A percentile compares a stretch with the other conserved stretches of the same genome.
These are phyloP conservation scores for Scaptodrosophila lebanonensis DNA, from an alignment of 1,140 invertebrate species.

Conservation along the genomic window DNA sequence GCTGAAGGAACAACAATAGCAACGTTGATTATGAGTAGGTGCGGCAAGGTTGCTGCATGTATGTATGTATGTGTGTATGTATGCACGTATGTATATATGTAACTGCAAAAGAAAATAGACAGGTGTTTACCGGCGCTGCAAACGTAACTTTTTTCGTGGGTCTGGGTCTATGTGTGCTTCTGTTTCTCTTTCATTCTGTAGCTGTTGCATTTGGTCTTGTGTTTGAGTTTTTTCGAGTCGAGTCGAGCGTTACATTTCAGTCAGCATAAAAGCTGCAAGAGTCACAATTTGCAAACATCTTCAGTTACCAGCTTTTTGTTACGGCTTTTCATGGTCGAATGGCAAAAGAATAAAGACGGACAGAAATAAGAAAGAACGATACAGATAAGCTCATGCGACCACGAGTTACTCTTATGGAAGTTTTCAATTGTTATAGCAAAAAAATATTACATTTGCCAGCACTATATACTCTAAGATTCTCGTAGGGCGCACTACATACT, in stretches of 20 bases:
- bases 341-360: slow-evolving; percentile 11
- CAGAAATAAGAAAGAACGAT: slow-evolving; percentile 12
- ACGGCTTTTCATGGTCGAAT: slow-evolving; percentile 53
- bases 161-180: slow-evolving; percentile 2
- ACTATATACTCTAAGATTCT: too few species aligned
- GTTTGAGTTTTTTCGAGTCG: too few species aligned
- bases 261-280: too few species aligned
- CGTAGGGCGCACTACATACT: too few species aligned
- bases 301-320: neutral
- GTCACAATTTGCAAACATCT: slow-evolving; percentile 22
- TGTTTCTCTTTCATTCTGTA: slow-evolving; percentile 8
- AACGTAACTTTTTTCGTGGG: slow-evolving; percentile 19
- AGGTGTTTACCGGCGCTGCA: slow-evolving; percentile 54
- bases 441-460: too few species aligned
- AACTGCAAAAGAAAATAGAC: slow-evolving; percentile 41
- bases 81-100: neutral
- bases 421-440: slow-evolving; percentile 32
- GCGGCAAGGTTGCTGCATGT: too few species aligned
- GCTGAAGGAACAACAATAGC: neutral
- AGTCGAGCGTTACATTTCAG: too few species aligned
- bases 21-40: slow-evolving; percentile 20
- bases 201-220: slow-evolving; percentile 6
- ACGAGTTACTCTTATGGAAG: too few species aligned
- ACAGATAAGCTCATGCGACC: too few species aligned
- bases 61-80: slow-evolving; percentile 1